Evolutionary conservation across 2,888 invertebrate genomes (phyloP), one percentile per base, ranked within the genome.

Genomic region (Stenichneumon culpator): DNA sequence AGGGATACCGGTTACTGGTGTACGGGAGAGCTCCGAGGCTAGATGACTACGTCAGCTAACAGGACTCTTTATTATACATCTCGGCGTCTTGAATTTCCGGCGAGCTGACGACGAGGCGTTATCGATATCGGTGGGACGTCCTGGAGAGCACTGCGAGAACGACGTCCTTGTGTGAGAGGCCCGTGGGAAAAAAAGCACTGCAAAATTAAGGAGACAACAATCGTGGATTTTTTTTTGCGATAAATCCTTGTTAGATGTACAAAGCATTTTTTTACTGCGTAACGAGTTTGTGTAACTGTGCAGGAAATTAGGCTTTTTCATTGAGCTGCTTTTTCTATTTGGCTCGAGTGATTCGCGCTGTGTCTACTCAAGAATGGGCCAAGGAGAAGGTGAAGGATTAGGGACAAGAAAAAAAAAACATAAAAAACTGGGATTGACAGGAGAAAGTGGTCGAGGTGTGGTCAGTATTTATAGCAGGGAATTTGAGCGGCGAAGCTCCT

Each of bases 381-480:
- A n/a, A 32, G 32, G 25, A 19, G 11, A 72, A 67, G 47, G 0
- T 5, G 32, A 47, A 25, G 25, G 14, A 57, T 57, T 7, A 25
- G 57, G 16, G 28, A 16, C 3, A 6, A 4, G 44, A 60, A n/a
- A 47, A 22, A 4, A 32, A 39, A 39, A 39, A 11, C 11, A 39
- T 47, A 44, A 39, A 65, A 57, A 78, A 68, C 60, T 28, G 39
- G 54, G 22, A 50, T 60, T 25, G 47, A 14, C 6, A 73, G 25
- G 67, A 78, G 82, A 79, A 79, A 79, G 79, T 74, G 52, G 63
- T 74, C 52, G 25, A 44, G 39, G 63, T 19, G 52, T 69, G 6
- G 50, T 78, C 47, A 5, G 54, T 54, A 77, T 72, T 54, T 60
- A 44, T 73, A 28, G 44, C 60, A 39, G 22, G 16, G 28, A 22